Evolutionary conservation across 2,888 invertebrate genomes (phyloP).

Genomic region (Furcula furcula): DNA sequence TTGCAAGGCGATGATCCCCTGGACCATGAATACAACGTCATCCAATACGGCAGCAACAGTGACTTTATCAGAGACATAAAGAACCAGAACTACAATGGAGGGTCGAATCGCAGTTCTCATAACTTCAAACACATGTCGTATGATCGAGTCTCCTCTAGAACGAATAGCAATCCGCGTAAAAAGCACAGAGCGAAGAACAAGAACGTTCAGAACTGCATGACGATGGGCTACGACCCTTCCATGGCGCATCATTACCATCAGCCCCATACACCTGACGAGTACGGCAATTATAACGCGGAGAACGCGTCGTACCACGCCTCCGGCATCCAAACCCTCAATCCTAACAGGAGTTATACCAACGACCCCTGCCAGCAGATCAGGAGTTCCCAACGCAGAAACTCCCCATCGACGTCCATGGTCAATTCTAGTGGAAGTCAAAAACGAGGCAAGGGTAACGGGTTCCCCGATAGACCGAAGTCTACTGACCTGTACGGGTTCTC

Average conservation of each 20-base stretch:
- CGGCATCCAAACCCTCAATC: slow-evolving; percentile 74
- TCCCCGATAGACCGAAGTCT: slow-evolving; percentile 85
- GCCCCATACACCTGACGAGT: slow-evolving; percentile 76
- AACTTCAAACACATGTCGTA: slow-evolving; percentile 80
- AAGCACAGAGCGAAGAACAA: slow-evolving; percentile 77
- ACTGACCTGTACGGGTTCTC: slow-evolving; percentile 82
- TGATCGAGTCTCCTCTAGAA: slow-evolving; percentile 73
- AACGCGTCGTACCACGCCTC: slow-evolving; percentile 78
- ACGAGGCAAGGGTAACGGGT: slow-evolving; percentile 72
- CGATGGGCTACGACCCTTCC: slow-evolving; percentile 81
- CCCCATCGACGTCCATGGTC: slow-evolving; percentile 68
- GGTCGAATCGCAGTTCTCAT: slow-evolving; percentile 74
- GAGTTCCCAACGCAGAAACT: slow-evolving; percentile 69
- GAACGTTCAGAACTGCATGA: slow-evolving; percentile 81
- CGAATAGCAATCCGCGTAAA: slow-evolving; percentile 76
- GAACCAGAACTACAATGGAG: slow-evolving; percentile 79
- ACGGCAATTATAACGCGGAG: slow-evolving; percentile 72
- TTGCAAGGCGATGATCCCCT: slow-evolving; percentile 74
- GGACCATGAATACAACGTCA: slow-evolving; percentile 78
- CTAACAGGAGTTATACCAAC: slow-evolving; percentile 76
- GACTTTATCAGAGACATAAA: slow-evolving; percentile 77
- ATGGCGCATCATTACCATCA: slow-evolving; percentile 77
- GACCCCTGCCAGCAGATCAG: slow-evolving; percentile 59
- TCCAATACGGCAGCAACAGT: slow-evolving; percentile 75
- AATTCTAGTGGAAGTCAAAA: slow-evolving; percentile 77